Evolutionary conservation across 2,797 vertebrate species (phyloP).

Genomic region (Ctenochaetus hawaiiensis): DNA sequence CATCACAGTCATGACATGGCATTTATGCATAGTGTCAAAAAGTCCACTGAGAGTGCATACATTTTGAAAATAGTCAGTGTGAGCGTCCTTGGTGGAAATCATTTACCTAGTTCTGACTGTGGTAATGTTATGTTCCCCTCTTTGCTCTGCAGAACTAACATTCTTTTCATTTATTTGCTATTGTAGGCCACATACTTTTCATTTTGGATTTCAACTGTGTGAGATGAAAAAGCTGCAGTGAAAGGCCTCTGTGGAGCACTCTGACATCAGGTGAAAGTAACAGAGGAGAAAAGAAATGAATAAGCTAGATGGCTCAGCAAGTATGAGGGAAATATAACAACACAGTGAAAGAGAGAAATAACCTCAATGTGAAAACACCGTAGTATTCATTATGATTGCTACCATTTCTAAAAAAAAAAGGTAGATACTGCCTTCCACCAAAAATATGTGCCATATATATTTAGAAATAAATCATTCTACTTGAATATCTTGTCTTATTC

Average conservation of each 20-base stretch:
- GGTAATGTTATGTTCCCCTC: too few species aligned
- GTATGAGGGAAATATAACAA: constrained; percentile 4
- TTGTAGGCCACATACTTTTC: constrained; percentile 3
- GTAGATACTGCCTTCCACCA: not conserved
- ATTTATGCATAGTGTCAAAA: not conserved
- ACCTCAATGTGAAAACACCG: constrained; percentile 8
- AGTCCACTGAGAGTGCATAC: not conserved
- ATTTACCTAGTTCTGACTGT: not conserved
- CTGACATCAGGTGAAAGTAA: constrained; percentile 29
- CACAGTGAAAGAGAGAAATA: constrained; percentile 10
- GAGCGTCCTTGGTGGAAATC: not conserved
- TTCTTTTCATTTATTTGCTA: not conserved
- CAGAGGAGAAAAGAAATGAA: constrained; percentile 28
- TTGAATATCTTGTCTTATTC: constrained; percentile 7
- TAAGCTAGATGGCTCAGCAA: constrained; percentile 10
- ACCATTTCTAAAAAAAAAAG: not conserved
- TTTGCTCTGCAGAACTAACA: too few species aligned
- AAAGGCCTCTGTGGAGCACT: constrained; percentile 17
- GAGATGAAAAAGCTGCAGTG: constrained; percentile 17
- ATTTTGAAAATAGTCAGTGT: not conserved
- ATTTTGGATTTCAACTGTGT: constrained; percentile 7
- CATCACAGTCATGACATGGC: not conserved
- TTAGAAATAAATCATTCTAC: constrained; percentile 30
- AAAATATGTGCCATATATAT: constrained; percentile 2
- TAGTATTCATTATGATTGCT: constrained; percentile 12